phyloP scores from a whole-genome alignment of 2,888 invertebrate genomes.

The Xestobium rufovillosum region DNA sequence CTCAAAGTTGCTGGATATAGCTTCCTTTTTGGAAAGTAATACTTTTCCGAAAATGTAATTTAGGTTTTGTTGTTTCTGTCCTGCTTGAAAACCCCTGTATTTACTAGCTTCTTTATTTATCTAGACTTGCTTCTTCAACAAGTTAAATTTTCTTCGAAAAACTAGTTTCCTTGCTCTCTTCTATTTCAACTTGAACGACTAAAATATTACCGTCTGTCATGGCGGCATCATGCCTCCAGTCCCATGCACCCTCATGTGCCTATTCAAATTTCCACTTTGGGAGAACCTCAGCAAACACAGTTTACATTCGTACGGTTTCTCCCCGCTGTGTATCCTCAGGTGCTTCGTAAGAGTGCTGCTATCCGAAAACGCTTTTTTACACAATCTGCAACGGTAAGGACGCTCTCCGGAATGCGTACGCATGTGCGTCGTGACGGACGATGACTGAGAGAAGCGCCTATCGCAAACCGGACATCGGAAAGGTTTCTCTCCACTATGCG shows the following conservation, averaged over 20 bases:
- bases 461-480: constrained; percentile 97
- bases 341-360: constrained; percentile 98
- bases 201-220: no score
- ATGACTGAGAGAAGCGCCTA: constrained; percentile 91
- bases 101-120: no score
- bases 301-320: constrained; percentile 98
- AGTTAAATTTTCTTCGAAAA: no score
- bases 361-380: constrained; percentile 98
- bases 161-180: no score
- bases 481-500: constrained; percentile 97
- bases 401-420: constrained; percentile 98
- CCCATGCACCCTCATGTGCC: constrained; percentile 97
- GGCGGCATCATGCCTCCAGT: constrained; percentile 34
- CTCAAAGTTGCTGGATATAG: no score
- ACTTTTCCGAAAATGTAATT: no score
- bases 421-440: constrained; percentile 97
- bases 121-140: no score
- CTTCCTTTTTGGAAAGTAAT: no score
- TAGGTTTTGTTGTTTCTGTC: no score
- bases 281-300: constrained; percentile 92
- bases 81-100: no score
- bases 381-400: constrained; percentile 64
- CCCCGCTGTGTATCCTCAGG: constrained; percentile 81
- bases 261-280: constrained; percentile 96
- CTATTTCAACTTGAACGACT: no score